Evolutionary conservation across 1,140 invertebrate genomes (phyloP), one percentile per base, ranked within the genome.

Genomic region (Ruditapes philippinarum): DNA sequence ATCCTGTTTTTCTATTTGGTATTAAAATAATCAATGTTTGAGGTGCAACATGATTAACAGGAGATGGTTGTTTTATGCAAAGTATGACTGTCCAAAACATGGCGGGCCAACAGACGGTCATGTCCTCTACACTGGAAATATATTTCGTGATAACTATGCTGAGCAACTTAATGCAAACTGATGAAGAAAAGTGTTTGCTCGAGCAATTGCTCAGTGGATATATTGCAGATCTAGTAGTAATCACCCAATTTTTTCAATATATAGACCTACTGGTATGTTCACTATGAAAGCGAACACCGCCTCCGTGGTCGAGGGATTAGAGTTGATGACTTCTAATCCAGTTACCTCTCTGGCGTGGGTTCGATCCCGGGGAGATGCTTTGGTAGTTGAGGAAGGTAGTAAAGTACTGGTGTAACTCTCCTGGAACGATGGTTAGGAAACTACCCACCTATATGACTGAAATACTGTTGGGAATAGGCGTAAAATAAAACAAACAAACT

Each of bases 21-120:
- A 9, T 1, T 65, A 65, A n/a, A n/a, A n/a, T n/a, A n/a, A n/a
- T n/a, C n/a, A n/a, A n/a, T n/a, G n/a, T n/a, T n/a, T n/a, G n/a
- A n/a, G 90, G 90, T 22, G 90, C 90, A 42, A 89, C 85, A 76
- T 89, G 88, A 36, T 12, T 91, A 0, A 83, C 54, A 19, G 90
- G 90, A 22, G 65, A 89, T 36, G 88, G 88, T 31, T 91, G 90
- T 49, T 91, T 73, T 57, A 82, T 87, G 40, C 90, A 0, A 25
- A 54, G 4, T 91, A 91, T 74, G 88, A 88, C 33, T 91, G 90
- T 73, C 82, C 78, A 25, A 79, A 78, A 65, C 65, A 89, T 22
- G 45, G 74, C 25, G 54, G 79, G 19, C 57, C 60, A 14, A n/a
- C 57, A 40, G 65, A 49, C 19, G 57, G 40, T 11, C 74, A 87